Percentiles rank a stretch among this genome's conserved stretches.
phyloP scores from a whole-genome alignment of 2,888 invertebrate genomes.

The Caenorhabditis japonica region DNA sequence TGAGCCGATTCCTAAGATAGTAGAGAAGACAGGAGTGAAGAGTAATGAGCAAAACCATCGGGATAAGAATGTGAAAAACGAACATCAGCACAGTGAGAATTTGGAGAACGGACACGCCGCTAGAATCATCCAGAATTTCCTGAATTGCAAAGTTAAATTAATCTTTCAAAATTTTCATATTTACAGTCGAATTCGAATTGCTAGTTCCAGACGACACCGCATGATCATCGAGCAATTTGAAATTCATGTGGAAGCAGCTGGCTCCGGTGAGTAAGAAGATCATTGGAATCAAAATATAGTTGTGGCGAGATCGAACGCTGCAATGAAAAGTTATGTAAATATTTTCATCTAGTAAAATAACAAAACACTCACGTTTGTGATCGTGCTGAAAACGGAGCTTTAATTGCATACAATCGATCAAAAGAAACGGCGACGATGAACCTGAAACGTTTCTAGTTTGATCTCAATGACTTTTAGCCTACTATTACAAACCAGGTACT shows the following conservation, averaged over 20 bases:
- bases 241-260: slow-evolving; percentile 61
- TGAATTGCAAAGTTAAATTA: slow-evolving; percentile 17
- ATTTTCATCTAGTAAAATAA: too few species aligned
- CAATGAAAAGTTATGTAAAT: too few species aligned
- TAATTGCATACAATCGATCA: slow-evolving; percentile 67
- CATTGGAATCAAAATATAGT: slow-evolving; percentile 46
- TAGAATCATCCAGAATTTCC: slow-evolving; percentile 9
- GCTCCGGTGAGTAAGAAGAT: slow-evolving; percentile 53
- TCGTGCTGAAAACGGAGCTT: slow-evolving; percentile 64
- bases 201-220: not conserved
- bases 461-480: not conserved
- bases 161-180: slow-evolving; percentile 2
- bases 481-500: slow-evolving; percentile 68
- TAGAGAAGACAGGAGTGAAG: slow-evolving; percentile 62
- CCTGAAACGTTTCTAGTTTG: slow-evolving; percentile 37
- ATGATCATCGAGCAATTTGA: slow-evolving; percentile 36
- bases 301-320: slow-evolving; percentile 42
- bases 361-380: slow-evolving; percentile 41
- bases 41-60: slow-evolving; percentile 59
- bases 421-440: slow-evolving; percentile 67
- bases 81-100: slow-evolving; percentile 33
- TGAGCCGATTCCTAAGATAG: slow-evolving; percentile 54
- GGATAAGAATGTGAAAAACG: slow-evolving; percentile 54
- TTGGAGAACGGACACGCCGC: slow-evolving; percentile 32
- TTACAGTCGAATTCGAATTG: slow-evolving; percentile 17